Evolutionary conservation across 2,797 vertebrate genomes (phyloP), one percentile per base, ranked within the genome.

Genomic region (Channa striata): DNA sequence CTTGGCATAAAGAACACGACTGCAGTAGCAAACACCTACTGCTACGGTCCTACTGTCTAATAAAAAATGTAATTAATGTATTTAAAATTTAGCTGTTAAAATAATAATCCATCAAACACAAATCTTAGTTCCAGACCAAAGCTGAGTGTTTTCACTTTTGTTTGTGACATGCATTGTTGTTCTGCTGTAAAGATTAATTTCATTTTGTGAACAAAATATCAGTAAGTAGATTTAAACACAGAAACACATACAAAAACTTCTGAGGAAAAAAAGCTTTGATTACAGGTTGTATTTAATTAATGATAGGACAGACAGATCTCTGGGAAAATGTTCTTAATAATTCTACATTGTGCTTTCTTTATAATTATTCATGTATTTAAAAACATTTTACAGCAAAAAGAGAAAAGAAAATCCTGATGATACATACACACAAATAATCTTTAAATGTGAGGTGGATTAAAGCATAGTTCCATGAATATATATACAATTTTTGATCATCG

Each of bases 31-130:
- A n/a, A n/a, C n/a, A n/a, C 54, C 65, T 33, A 0, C 30, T 61
- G 52, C 66, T 71, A 59, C 57, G 17, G 50, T 57, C 36, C 56
- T 61, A 9, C 43, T 62, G 33, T 65, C 63, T 57, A 61, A 68
- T 56, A 61, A 54, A 67, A 64, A 11, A 14, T 10, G 4, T 71
- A 74, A 74, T 70, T 72, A 53, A 78, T 43, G 39, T 20, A 42
- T 83, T 79, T 69, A 72, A 79, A 66, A 49, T 74, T 83, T 66
- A 34, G n/a, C 56, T 39, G n/a, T n/a, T n/a, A n/a, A n/a, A 40
- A 59, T 2, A 44, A 33, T 11, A n/a, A n/a, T 37, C 12, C 6
- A 36, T 11, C 37, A 52, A 54, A 63, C 37, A 30, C 7, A 68
- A 64, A 60, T 68, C 61, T 56, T 33, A 68, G 14, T 37, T 23